Conservation (phyloP, 2,888 invertebrate species). For the Phania funesta region DNA sequence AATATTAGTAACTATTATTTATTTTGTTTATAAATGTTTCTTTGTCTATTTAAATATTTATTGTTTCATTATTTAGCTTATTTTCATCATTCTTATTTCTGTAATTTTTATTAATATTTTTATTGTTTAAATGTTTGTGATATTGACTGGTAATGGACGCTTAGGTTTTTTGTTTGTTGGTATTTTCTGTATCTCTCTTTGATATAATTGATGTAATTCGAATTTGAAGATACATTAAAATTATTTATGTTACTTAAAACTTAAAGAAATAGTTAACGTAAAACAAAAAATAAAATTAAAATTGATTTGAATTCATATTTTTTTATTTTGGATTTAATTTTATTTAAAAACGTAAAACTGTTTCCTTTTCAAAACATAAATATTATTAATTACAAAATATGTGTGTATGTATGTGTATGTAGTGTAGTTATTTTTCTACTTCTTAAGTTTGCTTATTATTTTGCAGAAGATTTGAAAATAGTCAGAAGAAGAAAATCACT, state of each 20-base stretch:
- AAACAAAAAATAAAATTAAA: neutral
- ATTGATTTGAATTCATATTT: neutral
- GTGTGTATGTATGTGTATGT: constrained; percentile 15
- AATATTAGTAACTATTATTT: constrained; percentile 44
- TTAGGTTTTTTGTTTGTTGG: constrained; percentile 59
- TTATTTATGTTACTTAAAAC: neutral
- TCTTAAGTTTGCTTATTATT: too few species aligned
- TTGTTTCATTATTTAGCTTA: neutral
- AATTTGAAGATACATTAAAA: neutral
- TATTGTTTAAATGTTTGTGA: constrained; percentile 27
- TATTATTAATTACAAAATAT: constrained; percentile 44
- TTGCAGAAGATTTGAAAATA: too few species aligned
- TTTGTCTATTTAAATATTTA: constrained; percentile 10
- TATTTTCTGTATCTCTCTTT: constrained; percentile 5
- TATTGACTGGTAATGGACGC: constrained; percentile 67
- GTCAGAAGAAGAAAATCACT: too few species aligned
- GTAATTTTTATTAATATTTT: constrained; percentile 3
- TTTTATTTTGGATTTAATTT: neutral
- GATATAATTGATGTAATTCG: neutral
- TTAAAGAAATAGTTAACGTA: neutral
- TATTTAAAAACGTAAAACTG: neutral
- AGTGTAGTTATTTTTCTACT: neutral
- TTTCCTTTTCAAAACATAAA: too few species aligned
- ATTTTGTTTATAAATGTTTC: constrained; percentile 4
- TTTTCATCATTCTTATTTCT: constrained; percentile 7